Evolutionary conservation across 2,888 invertebrate species (phyloP), one percentile per base, ranked within the genome.

Genomic region (Tenthredo amoena): DNA sequence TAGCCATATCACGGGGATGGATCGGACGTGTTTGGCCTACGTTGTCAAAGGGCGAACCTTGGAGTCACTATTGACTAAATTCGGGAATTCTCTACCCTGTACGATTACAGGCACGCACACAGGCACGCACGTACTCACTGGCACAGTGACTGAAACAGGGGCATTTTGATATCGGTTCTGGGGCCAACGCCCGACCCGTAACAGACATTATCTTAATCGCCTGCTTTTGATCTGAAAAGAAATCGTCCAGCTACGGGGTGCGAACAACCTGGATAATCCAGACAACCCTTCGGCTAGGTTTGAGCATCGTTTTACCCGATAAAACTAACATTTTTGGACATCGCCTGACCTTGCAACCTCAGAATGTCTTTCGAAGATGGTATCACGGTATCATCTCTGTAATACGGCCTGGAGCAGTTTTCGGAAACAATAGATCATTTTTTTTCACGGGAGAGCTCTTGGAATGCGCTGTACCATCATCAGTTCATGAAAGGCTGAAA

Each of bases 21-120:
- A 77, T 77, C 77, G 77, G 77, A 77, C 50, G 77, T 77, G 77
- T 77, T 77, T 77, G 77, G 77, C 77, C 50, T 77, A 77, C 77
- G 50, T 55, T 77, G 50, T 55, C 77, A 77, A 77, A 77, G 77
- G 31, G 77, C 10, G n/a, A 18, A 77, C 77, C n/a, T 77, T 15
- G 55, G 12, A 50, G 77, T 55, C 72, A n/a, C 43, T 43, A 74
- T 74, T 74, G 72, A 74, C 72, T 74, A 21, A 10, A 74, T 74
- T 40, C 43, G n/a, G 43, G 72, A 74, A 43, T 74, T 26, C 21
- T 62, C 72, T 3, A 72, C 40, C 72, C 72, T n/a, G 31, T 26
- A 34, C 18, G 34, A 34, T 72, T 43, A 74, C 40, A 72, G 40
- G 72, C 72, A 68, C 34, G 31, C 26, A 72, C 37, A 7, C 72